phyloP scores from a whole-genome alignment of 2,888 invertebrate species.

The Conops quadrifasciatus region DNA sequence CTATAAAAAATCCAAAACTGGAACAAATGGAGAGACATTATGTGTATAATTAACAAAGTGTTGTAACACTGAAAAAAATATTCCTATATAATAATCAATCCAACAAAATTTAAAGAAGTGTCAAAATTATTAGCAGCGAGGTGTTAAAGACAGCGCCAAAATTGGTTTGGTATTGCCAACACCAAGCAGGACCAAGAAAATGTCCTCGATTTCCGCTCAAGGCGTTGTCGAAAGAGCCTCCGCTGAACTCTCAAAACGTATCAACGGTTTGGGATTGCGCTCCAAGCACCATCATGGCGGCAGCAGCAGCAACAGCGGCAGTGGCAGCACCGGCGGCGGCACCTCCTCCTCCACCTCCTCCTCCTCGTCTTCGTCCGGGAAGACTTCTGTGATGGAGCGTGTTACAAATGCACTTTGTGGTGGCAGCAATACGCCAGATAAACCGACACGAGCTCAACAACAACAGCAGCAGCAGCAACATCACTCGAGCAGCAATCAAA shows the following conservation, averaged over 20 bases:
- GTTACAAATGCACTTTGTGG: slow-evolving; percentile 89
- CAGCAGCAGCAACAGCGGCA: slow-evolving; percentile 47
- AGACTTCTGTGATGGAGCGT: slow-evolving; percentile 83
- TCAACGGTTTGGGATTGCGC: slow-evolving; percentile 82
- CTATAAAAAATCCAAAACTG: no score
- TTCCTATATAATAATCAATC: no score
- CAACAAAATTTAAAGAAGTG: no score
- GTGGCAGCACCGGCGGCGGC: slow-evolving; percentile 36
- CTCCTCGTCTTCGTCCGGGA: slow-evolving; percentile 58
- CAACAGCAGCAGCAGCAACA: slow-evolving; percentile 33
- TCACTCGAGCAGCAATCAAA: slow-evolving; percentile 33
- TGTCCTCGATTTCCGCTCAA: slow-evolving; percentile 87
- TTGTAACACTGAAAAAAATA: no score
- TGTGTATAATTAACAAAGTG: no score
- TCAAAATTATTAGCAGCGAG: neutral
- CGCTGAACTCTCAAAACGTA: slow-evolving; percentile 87
- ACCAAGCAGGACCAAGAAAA: slow-evolving; percentile 52
- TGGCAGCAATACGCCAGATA: slow-evolving; percentile 66
- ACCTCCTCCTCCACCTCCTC: slow-evolving; percentile 46
- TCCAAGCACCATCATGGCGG: slow-evolving; percentile 67
- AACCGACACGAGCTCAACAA: slow-evolving; percentile 35
- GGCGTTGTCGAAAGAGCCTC: slow-evolving; percentile 92
- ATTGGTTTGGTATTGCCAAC: neutral
- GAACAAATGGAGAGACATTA: no score
- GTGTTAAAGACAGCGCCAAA: neutral